Evolutionary conservation across 2,888 invertebrate genomes (phyloP).

Genomic region (Ornithoptera priamus): DNA sequence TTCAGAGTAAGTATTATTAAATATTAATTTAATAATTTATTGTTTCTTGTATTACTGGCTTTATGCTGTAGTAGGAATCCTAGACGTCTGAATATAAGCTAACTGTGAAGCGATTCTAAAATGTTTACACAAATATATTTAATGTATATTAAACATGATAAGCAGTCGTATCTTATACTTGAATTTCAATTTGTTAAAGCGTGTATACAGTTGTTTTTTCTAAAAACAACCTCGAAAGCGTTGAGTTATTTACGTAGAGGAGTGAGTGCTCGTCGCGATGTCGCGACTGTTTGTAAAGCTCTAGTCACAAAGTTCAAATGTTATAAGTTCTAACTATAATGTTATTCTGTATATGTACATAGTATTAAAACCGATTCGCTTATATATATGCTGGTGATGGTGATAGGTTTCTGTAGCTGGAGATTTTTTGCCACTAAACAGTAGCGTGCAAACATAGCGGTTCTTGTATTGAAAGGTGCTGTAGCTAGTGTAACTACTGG

Average conservation of each 20-base stretch:
- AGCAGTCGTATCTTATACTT: neutral
- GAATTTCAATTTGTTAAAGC: conserved; percentile 9
- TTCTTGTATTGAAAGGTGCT: too few relatives aligned
- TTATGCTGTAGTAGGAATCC: too few relatives aligned
- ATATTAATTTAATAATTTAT: neutral
- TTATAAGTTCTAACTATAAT: conserved; percentile 8
- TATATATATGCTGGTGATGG: too few relatives aligned
- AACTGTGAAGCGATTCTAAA: neutral
- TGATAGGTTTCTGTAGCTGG: too few relatives aligned
- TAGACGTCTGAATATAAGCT: neutral
- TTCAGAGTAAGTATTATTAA: neutral
- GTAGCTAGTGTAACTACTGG: too few relatives aligned
- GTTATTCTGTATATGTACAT: neutral
- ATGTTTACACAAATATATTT: neutral
- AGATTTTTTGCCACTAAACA: too few relatives aligned
- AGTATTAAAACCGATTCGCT: too few relatives aligned
- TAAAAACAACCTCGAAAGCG: conserved; percentile 22
- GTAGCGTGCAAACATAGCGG: too few relatives aligned
- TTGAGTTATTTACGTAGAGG: conserved; percentile 24
- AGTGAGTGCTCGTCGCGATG: conserved; percentile 19
- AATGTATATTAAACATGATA: conserved; percentile 1
- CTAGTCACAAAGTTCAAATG: conserved; percentile 25
- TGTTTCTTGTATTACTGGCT: neutral
- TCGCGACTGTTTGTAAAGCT: conserved; percentile 10
- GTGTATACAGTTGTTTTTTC: conserved; percentile 12